Evolutionary conservation across 2,113 vertebrate species (phyloP).

Genomic region (Seriola aureovittata): DNA sequence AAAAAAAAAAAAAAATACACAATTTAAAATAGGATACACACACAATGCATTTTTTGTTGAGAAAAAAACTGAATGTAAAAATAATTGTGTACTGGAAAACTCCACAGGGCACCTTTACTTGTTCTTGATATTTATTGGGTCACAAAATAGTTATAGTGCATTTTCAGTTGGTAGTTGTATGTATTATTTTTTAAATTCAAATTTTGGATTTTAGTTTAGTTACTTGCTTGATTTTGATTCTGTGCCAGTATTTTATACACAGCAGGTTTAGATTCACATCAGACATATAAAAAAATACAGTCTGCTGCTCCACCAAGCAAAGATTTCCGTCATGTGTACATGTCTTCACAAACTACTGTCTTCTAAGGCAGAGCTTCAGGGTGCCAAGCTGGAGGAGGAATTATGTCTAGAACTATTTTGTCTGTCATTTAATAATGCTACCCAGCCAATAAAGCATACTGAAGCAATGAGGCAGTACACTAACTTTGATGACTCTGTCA

Average conservation of each 20-base stretch:
- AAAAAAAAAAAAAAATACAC: neutral
- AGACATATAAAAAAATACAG: neutral
- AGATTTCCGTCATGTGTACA: no score
- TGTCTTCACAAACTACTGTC: neutral
- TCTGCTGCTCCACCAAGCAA: neutral
- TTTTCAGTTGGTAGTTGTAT: no score
- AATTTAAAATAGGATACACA: neutral
- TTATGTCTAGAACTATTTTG: neutral
- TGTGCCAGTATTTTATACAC: neutral
- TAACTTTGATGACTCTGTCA: slow-evolving; percentile 19
- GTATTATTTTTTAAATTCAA: no score
- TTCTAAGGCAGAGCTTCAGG: neutral
- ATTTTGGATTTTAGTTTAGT: no score
- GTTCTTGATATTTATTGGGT: no score
- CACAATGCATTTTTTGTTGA: neutral
- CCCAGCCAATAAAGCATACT: neutral
- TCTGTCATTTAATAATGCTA: slow-evolving; percentile 13
- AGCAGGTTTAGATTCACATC: neutral
- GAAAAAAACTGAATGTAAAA: neutral
- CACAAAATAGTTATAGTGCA: no score
- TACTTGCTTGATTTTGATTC: neutral
- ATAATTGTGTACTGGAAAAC: neutral
- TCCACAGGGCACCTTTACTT: no score
- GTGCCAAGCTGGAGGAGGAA: slow-evolving; percentile 7
- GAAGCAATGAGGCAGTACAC: slow-evolving; percentile 17